phyloP scores from a whole-genome alignment of 2,888 invertebrate species.

The Eurois occulta region DNA sequence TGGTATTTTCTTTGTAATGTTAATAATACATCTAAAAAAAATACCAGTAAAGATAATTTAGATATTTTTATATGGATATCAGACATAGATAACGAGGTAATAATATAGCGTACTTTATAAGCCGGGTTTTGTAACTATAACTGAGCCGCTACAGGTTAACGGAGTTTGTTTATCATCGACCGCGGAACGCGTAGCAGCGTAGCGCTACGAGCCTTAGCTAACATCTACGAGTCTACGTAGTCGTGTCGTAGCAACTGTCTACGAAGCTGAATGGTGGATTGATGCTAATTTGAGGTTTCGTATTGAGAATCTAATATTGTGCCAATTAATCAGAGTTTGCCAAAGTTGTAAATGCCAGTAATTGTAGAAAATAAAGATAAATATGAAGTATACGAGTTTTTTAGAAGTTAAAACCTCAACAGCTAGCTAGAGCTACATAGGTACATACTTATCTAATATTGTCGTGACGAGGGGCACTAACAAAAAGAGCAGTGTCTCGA shows the following conservation, averaged over 20 bases:
- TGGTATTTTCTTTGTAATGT: too few relatives aligned
- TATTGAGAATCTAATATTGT: background rate
- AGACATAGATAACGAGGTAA: background rate
- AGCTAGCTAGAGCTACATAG: background rate
- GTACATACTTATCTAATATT: background rate
- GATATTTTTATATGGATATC: too few relatives aligned
- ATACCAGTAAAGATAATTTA: too few relatives aligned
- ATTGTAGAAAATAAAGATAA: too few relatives aligned
- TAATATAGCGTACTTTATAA: background rate
- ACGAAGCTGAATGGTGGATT: conserved; percentile 7
- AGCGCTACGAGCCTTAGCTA: conserved; percentile 26
- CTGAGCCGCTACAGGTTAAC: conserved; percentile 14
- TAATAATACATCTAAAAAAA: too few relatives aligned
- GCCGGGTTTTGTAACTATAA: conserved; percentile 24
- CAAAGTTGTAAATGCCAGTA: background rate
- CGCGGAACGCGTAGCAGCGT: conserved; percentile 47
- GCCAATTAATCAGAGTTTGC: too few relatives aligned
- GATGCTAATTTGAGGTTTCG: background rate
- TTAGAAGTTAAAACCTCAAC: background rate
- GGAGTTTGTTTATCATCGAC: conserved; percentile 35
- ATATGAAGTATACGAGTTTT: too few relatives aligned
- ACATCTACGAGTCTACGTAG: conserved; percentile 22
- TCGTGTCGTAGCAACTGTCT: conserved; percentile 42
- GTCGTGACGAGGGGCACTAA: background rate
- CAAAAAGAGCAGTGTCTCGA: conserved; percentile 17